Conservation (phyloP, 2,888 invertebrate genomes). For the Idaea aversata region DNA sequence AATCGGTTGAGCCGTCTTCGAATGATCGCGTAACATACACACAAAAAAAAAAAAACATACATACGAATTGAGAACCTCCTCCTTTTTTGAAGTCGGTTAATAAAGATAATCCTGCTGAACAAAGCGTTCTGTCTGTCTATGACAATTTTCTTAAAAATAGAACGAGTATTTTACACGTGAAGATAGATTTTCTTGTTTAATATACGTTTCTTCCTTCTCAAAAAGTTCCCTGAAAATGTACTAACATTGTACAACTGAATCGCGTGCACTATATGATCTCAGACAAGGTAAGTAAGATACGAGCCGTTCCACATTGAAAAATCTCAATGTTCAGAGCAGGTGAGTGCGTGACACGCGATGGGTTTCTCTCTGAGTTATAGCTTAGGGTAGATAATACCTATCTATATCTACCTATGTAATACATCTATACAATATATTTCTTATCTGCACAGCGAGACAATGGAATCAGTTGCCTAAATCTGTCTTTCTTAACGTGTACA, state of each 20-base stretch:
- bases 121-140: too few relatives aligned
- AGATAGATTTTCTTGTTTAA: too few relatives aligned
- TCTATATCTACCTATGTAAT: neutral
- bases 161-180: too few relatives aligned
- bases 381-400: neutral
- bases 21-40: too few relatives aligned
- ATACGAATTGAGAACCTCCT: too few relatives aligned
- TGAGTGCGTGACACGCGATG: slow-evolving; percentile 8
- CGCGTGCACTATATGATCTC: neutral
- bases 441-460: neutral
- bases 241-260: neutral
- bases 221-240: neutral
- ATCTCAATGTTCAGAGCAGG: slow-evolving; percentile 29
- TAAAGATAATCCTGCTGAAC: too few relatives aligned
- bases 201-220: neutral
- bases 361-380: neutral
- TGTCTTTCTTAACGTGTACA: too few relatives aligned
- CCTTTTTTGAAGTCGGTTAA: too few relatives aligned
- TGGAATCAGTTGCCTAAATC: too few relatives aligned
- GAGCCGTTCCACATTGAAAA: slow-evolving; percentile 39
- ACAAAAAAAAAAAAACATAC: too few relatives aligned
- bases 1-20: too few relatives aligned
- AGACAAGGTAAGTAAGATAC: slow-evolving; percentile 27
- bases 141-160: too few relatives aligned
- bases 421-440: neutral